phyloP scores from a whole-genome alignment of 2,113 vertebrate genomes.

The Mormyrus lacerda region DNA sequence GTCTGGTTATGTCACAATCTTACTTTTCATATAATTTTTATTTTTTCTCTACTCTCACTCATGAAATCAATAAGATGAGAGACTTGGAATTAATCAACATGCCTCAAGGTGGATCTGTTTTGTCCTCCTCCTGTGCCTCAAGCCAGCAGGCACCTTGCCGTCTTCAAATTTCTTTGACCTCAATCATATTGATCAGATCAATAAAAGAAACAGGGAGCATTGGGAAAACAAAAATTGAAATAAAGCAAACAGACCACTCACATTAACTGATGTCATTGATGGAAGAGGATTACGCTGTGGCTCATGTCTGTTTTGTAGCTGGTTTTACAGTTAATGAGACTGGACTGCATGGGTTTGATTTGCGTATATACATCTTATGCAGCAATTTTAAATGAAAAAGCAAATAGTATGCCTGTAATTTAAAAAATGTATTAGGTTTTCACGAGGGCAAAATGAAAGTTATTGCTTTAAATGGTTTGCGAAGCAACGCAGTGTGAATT shows the following conservation, averaged over 20 bases:
- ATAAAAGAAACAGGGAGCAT: not conserved
- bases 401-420: not conserved
- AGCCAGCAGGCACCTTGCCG: not conserved
- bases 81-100: constrained; percentile 10
- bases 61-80: not conserved
- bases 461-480: not conserved
- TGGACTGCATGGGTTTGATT: not conserved
- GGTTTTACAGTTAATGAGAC: not conserved
- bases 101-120: not conserved
- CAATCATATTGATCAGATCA: not conserved
- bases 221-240: not conserved
- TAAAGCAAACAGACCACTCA: not conserved
- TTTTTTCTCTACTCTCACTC: not conserved
- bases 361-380: not conserved
- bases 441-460: not conserved
- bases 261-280: not conserved
- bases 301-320: not conserved
- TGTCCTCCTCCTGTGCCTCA: not conserved
- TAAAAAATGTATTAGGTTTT: not conserved
- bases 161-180: not conserved
- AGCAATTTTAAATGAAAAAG: not conserved
- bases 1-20: not conserved
- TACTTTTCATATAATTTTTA: not conserved
- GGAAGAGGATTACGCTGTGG: not conserved
- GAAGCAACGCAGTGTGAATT: not conserved